Evolutionary conservation across 2,797 vertebrate genomes (phyloP), one percentile per base, ranked within the genome.

Genomic region (Kryptolebias ocellatus): DNA sequence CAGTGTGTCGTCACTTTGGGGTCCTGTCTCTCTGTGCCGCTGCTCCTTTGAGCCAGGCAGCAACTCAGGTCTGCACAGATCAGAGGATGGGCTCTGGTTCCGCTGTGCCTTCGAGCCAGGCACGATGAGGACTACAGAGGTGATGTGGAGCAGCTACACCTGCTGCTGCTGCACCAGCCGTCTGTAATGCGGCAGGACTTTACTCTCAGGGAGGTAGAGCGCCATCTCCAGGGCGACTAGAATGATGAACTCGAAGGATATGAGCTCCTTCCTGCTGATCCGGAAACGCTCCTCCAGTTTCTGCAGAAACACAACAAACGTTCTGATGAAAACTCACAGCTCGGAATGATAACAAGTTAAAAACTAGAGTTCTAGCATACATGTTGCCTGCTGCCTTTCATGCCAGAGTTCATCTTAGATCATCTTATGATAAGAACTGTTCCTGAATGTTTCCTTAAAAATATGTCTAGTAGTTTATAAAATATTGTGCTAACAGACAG

Each of bases 191-290:
- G 97, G 97, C 95, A 98, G 93, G 72, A 99, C 96, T 89, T 98
- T 97, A 82, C 92, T 96, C 69, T 98, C 97, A 0, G 97, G 96
- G 44, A 99, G 96, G 74, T 99, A 98, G 51, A 99, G 96, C 10
- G 96, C 96, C 86, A 99, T 96, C 91, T 99, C 96, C 95, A 99
- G 89, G 88, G 97, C 97, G 18, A 99, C 97, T 7, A 99, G 95
- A 80, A 98, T 96, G 0, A 96, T 96, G 92, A 99, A 97, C 89
- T 99, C 98, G n/a, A 99, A 96, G 0, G 93, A 94, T 1, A 97
- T 96, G 56, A 99, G 93, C 84, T 99, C 97, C 77, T 94, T 92
- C 59, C 96, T 89, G 92, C 96, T 94, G 90, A 98, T 95, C 66
- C 97, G 88, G 86, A 99, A 99, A 61, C 97, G 93, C 72, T 99